A percentile compares a stretch with the other conserved stretches of the same genome.
Conservation (phyloP, 1,140 invertebrate genomes). For the Drosophila nebulosa region DNA sequence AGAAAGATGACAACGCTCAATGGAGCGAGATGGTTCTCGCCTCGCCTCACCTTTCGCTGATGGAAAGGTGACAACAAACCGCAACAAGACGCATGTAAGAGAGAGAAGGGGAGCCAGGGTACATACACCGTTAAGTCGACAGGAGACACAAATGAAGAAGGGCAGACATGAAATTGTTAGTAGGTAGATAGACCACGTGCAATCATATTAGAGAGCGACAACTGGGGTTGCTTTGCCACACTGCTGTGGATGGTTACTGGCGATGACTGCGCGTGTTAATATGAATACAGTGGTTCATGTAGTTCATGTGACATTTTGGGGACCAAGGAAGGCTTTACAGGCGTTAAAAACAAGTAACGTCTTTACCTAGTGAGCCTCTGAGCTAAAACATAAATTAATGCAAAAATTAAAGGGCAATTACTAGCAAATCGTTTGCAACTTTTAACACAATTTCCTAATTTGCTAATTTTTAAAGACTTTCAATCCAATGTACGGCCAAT, state of each 20-base stretch:
- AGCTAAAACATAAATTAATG: no score
- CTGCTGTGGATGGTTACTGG: background rate
- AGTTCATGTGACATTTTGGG: no score
- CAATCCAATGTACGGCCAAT: constrained; percentile 10
- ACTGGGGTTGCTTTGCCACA: background rate
- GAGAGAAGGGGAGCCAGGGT: background rate
- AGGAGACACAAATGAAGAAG: constrained; percentile 43
- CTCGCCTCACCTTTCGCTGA: background rate
- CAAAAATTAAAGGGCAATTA: no score
- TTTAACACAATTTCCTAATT: no score
- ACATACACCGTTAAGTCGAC: constrained; percentile 32
- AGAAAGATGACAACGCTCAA: constrained; percentile 14
- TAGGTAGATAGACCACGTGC: constrained; percentile 8
- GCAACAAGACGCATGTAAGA: constrained; percentile 6
- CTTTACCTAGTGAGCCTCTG: no score
- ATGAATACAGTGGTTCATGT: background rate
- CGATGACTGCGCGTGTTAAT: background rate
- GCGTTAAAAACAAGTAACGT: no score
- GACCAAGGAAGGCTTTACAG: no score
- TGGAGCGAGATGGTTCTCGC: constrained; percentile 1
- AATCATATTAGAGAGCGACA: background rate
- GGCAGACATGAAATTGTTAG: background rate
- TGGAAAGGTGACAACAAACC: constrained; percentile 40
- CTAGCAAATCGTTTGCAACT: no score
- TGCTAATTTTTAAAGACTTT: background rate